These are phyloP conservation scores for Channallabes apus DNA, from an alignment of 2,797 vertebrate genomes.

Conservation along the genomic window DNA sequence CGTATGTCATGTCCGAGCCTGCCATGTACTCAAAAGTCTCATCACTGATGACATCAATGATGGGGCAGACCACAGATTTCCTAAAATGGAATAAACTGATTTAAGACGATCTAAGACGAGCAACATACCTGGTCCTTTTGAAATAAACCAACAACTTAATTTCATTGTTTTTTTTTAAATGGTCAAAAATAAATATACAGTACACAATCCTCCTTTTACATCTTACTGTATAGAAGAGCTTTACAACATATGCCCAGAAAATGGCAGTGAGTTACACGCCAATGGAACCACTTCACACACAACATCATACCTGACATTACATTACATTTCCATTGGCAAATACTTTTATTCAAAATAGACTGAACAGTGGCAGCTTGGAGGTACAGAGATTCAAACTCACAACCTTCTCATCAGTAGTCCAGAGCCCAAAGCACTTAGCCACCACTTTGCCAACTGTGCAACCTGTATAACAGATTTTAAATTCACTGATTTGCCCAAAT, in stretches of 20 bases:
- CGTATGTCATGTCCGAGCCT: slow-evolving; percentile 97
- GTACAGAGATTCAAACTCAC: background rate
- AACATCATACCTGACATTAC: background rate
- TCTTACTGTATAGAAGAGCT: background rate
- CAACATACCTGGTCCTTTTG: background rate
- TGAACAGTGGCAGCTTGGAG: background rate
- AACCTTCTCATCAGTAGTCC: background rate
- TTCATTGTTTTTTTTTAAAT: slow-evolving; percentile 2
- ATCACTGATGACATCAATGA: slow-evolving; percentile 93
- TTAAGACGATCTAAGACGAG: background rate
- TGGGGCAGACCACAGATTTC: slow-evolving; percentile 85
- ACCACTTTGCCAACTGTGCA: background rate
- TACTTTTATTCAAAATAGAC: background rate
- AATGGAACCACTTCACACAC: slow-evolving; percentile 2
- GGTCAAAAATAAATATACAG: background rate
- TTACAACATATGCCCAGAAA: slow-evolving; percentile 13
- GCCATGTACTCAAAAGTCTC: slow-evolving; percentile 99
- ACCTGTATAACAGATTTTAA: background rate
- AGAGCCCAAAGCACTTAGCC: background rate
- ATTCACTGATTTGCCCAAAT: background rate
- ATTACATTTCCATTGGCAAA: background rate
- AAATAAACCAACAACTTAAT: background rate
- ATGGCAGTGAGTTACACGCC: background rate
- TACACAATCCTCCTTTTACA: background rate
- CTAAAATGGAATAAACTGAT: slow-evolving; percentile 61